Conservation (phyloP, 2,113 vertebrate genomes). For the Salminus brasiliensis region DNA sequence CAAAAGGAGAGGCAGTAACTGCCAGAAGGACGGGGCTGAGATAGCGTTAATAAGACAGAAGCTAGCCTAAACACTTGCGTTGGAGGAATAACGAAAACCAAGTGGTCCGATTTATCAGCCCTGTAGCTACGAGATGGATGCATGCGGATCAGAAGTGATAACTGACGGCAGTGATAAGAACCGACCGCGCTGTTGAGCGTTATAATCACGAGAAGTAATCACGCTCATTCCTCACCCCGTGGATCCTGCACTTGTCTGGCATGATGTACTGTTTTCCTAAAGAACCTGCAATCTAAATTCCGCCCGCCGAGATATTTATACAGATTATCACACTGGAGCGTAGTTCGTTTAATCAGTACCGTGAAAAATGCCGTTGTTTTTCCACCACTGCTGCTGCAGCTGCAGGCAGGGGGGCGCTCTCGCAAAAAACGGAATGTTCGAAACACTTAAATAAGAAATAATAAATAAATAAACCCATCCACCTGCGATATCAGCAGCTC, state of each 20-base stretch:
- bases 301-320: background rate
- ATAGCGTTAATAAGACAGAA: constrained; percentile 33
- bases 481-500: no score
- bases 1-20: background rate
- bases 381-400: background rate
- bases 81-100: constrained; percentile 33
- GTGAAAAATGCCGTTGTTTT: background rate
- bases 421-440: no score
- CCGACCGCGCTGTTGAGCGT: constrained; percentile 8
- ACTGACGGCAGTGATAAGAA: constrained; percentile 35
- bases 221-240: constrained; percentile 7
- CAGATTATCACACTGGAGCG: constrained; percentile 5
- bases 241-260: background rate
- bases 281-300: constrained; percentile 9
- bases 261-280: background rate
- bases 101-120: constrained; percentile 36
- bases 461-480: no score
- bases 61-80: constrained; percentile 52
- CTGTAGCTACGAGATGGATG: background rate
- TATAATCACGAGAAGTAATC: background rate
- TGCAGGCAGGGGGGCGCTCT: no score
- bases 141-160: background rate
- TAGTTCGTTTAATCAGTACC: background rate
- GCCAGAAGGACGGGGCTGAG: no score
- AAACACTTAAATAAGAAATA: no score